Base-by-base conservation (phyloP, 2,888 invertebrate species). In the Lordiphosa fenestrarum region DNA sequence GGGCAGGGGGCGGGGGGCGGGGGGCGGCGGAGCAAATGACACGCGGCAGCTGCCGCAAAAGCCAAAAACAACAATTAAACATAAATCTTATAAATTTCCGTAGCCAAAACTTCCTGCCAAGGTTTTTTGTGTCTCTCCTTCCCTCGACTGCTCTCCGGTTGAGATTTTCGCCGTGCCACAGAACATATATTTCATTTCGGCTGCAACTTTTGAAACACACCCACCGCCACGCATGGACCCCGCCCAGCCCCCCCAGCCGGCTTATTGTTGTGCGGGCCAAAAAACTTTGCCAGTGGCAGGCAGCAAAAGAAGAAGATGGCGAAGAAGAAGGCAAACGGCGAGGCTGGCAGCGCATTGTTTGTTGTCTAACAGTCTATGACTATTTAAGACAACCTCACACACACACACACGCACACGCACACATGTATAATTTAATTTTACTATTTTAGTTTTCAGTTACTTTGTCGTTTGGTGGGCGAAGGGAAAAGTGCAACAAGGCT, bases 41-140 rank as follows among this genome's bases (percentile, higher is more conserved):
- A 57, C 57, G 63, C 66, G 76, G 76, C 84, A 77, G 81, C 76
- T 77, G 76, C 76, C 76, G 84, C 76, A 77, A 67, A 77, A 83
- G 69, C 76, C 77, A 84, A 77, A 73, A 77, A 83, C 81, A 77
- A 84, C 84, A 84, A 77, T 84, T 77, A 77, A 77, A 84, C 84
- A 77, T 77, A 77, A 77, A 77, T 77, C 77, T 77, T 77, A 81
- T 81, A 84, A 77, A 77, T 84, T 77, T 77, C 68, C 71, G 71
- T 84, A 81, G 77, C 77, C 84, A 84, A 84, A 77, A 84, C 68
- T 84, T 84, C 65, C 66, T 68, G 81, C 64, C 76, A 83, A 69
- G 59, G 81, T 73, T 80, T 83, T 83, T 80, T 77, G 52, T 9
- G 52, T 9, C 49, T 2, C 42, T n/a, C 30, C 37, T 19, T 10